Conservation (phyloP, 2,113 vertebrate genomes). For the Ameiurus melas region DNA sequence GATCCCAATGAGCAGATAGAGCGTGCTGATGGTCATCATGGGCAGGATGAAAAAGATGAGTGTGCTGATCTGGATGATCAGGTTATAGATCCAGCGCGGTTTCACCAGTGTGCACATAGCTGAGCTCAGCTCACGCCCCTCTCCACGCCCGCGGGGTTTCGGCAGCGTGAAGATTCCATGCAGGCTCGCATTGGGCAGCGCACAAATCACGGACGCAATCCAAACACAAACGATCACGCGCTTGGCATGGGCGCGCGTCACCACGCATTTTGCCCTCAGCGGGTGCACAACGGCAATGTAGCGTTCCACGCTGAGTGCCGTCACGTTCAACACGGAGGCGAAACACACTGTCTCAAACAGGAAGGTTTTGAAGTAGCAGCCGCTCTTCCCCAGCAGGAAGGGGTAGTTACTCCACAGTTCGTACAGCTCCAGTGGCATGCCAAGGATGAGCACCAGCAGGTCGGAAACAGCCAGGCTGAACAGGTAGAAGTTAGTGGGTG, state of each 20-base stretch:
- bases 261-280: slow-evolving; percentile 84
- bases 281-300: slow-evolving; percentile 93
- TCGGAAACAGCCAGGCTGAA: slow-evolving; percentile 91
- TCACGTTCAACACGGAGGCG: slow-evolving; percentile 91
- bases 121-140: slow-evolving; percentile 66
- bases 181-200: slow-evolving; percentile 92
- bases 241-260: slow-evolving; percentile 83
- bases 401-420: slow-evolving; percentile 94
- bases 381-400: slow-evolving; percentile 80
- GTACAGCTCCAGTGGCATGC: slow-evolving; percentile 91
- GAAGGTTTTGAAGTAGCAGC: slow-evolving; percentile 89
- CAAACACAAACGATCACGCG: slow-evolving; percentile 82
- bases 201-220: slow-evolving; percentile 80
- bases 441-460: slow-evolving; percentile 87
- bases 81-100: slow-evolving; percentile 80
- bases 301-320: slow-evolving; percentile 87
- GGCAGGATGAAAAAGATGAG: slow-evolving; percentile 89
- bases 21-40: slow-evolving; percentile 84
- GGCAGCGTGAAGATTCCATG: slow-evolving; percentile 78
- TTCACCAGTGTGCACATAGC: slow-evolving; percentile 79
- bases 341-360: slow-evolving; percentile 91
- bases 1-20: slow-evolving; percentile 88
- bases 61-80: slow-evolving; percentile 85
- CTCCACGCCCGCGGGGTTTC: slow-evolving; percentile 62
- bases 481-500: slow-evolving; percentile 92